phyloP scores from a whole-genome alignment of 2,113 vertebrate species.

The Hydropotes inermis region DNA sequence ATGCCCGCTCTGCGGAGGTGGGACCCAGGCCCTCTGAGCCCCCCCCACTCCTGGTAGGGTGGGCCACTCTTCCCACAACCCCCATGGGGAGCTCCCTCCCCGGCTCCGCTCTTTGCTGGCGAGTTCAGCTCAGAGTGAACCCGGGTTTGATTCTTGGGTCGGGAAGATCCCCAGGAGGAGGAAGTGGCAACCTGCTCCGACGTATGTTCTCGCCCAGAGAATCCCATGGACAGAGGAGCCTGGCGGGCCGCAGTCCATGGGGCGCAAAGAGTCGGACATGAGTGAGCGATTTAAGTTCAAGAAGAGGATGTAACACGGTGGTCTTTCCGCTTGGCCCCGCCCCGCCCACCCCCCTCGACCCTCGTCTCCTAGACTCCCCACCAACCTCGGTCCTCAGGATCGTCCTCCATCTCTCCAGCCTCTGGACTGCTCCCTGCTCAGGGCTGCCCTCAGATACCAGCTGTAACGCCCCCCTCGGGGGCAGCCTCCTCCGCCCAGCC shows the following conservation, averaged over 20 bases:
- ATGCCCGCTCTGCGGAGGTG: neutral
- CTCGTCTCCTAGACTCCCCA: rapidly evolving
- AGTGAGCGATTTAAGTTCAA: rapidly evolving
- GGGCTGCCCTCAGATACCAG: neutral
- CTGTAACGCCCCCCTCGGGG: rapidly evolving
- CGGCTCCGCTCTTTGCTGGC: neutral
- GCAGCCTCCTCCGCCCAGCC: rapidly evolving
- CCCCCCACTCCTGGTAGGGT: neutral
- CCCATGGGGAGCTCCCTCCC: neutral
- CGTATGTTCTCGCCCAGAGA: neutral
- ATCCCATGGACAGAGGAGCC: neutral
- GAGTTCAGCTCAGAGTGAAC: neutral
- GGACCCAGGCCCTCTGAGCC: no score
- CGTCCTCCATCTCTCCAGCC: neutral
- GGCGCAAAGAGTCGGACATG: neutral
- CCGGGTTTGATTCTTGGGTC: rapidly evolving
- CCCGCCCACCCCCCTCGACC: rapidly evolving
- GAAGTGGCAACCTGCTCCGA: neutral
- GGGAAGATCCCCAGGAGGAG: neutral
- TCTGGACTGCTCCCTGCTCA: neutral
- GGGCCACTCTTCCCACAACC: neutral
- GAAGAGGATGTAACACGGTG: neutral
- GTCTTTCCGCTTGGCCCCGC: neutral
- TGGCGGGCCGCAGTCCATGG: neutral
- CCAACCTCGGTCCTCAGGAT: rapidly evolving